These are phyloP conservation scores for Sakesphorus luctuosus DNA, from an alignment of 2,113 vertebrate genomes.

Conservation along the genomic window DNA sequence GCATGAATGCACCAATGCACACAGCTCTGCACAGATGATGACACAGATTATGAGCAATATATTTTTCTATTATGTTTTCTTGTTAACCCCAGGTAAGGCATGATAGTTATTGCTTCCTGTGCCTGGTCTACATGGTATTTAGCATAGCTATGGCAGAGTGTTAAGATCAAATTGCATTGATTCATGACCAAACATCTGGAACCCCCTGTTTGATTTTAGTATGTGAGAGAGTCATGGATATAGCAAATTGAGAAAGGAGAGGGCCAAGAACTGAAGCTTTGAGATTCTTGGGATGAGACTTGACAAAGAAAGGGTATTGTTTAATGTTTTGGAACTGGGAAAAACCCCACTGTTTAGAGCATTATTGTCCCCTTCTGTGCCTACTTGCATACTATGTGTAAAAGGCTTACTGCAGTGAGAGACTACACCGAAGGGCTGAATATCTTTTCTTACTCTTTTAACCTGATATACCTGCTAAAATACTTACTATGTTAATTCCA, in stretches of 20 bases:
- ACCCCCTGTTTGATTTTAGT: background rate
- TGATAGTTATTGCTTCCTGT: background rate
- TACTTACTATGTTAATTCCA: conserved; percentile 9
- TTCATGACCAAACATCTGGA: background rate
- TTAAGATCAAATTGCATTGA: background rate
- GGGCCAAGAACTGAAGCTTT: background rate
- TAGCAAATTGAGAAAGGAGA: background rate
- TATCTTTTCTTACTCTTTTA: background rate
- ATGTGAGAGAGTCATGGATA: background rate
- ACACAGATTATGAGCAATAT: background rate
- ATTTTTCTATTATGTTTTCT: background rate
- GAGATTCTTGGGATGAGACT: background rate
- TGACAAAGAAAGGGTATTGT: background rate
- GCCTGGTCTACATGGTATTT: background rate
- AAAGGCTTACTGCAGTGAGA: background rate
- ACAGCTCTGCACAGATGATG: background rate
- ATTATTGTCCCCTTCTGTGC: background rate
- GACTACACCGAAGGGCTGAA: background rate
- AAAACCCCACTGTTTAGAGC: background rate
- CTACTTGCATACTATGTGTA: background rate
- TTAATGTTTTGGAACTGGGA: background rate
- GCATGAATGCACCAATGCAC: background rate
- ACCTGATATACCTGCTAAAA: background rate
- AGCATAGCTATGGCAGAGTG: background rate
- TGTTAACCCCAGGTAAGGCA: background rate